These are phyloP conservation scores for Atrichornis clamosus DNA, from an alignment of 2,113 vertebrate genomes.

Conservation along the genomic window DNA sequence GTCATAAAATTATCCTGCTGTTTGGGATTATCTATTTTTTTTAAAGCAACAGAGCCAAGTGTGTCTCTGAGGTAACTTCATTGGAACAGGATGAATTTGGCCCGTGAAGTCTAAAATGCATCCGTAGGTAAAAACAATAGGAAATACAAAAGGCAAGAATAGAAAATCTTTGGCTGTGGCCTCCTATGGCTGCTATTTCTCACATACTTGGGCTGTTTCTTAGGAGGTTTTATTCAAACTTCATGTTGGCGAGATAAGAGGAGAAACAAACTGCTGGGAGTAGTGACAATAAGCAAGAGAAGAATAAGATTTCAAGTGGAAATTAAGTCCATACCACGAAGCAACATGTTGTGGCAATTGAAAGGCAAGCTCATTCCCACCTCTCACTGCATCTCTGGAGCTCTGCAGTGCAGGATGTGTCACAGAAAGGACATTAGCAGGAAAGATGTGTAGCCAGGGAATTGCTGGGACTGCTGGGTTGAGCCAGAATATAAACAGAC, in stretches of 20 bases:
- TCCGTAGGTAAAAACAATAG: slow-evolving; percentile 10
- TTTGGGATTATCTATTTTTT: slow-evolving; percentile 47
- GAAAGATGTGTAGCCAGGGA: neutral
- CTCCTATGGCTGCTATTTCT: neutral
- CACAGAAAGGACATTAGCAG: neutral
- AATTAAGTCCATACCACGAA: neutral
- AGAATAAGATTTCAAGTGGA: neutral
- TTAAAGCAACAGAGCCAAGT: slow-evolving; percentile 56
- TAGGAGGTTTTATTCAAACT: slow-evolving; percentile 33
- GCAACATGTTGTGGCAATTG: neutral
- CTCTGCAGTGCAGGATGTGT: neutral
- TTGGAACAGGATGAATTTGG: slow-evolving; percentile 48
- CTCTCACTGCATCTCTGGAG: neutral
- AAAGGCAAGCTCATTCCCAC: neutral
- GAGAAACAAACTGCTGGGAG: slow-evolving; percentile 19
- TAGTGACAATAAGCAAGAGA: neutral
- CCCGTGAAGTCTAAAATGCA: neutral
- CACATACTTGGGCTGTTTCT: neutral
- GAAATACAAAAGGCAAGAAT: slow-evolving; percentile 10
- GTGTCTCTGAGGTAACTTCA: slow-evolving; percentile 53
- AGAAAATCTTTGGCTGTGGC: neutral
- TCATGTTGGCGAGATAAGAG: slow-evolving; percentile 19
- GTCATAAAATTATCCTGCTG: slow-evolving; percentile 78
- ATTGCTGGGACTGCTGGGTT: neutral
- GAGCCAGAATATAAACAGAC: neutral